phyloP scores from a whole-genome alignment of 2,888 invertebrate genomes.

The Operophtera brumata region DNA sequence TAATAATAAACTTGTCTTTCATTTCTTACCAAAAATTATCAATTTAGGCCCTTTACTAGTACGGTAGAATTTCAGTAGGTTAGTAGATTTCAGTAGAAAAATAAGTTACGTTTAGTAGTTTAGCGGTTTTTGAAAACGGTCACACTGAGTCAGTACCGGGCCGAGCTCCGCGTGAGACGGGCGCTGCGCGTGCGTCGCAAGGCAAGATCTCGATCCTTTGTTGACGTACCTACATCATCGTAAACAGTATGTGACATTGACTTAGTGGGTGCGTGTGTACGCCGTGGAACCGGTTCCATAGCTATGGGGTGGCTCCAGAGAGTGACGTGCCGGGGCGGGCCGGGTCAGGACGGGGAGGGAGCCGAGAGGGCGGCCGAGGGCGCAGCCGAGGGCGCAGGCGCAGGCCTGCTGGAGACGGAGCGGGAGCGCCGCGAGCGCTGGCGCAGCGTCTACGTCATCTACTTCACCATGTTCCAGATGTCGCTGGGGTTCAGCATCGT shows the following conservation, averaged over 20 bases:
- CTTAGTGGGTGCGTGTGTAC: slow-evolving; percentile 15
- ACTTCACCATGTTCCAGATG: slow-evolving; percentile 95
- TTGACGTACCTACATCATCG: slow-evolving; percentile 36
- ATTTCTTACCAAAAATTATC: too few species aligned
- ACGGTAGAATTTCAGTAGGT: too few species aligned
- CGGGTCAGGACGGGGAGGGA: slow-evolving; percentile 24
- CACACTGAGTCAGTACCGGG: too few species aligned
- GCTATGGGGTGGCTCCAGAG: slow-evolving; percentile 61
- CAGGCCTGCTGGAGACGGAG: slow-evolving; percentile 82
- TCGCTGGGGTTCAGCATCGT: slow-evolving; percentile 93
- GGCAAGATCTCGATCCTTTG: slow-evolving; percentile 33
- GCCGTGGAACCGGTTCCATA: not conserved
- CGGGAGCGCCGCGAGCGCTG: slow-evolving; percentile 85
- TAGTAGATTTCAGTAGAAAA: too few species aligned
- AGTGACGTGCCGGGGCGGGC: slow-evolving; percentile 38
- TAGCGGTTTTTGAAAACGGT: too few species aligned
- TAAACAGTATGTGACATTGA: not conserved
- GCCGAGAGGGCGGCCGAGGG: slow-evolving; percentile 11
- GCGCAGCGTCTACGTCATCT: slow-evolving; percentile 89
- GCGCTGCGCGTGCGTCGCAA: not conserved
- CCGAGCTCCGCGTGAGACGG: slow-evolving; percentile 28
- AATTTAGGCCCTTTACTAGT: too few species aligned
- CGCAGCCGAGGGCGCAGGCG: slow-evolving; percentile 9
- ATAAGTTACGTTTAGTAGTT: too few species aligned
- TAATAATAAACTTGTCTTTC: too few species aligned